These are phyloP conservation scores for Euplagia quadripunctaria DNA, from an alignment of 2,888 invertebrate species.

Conservation along the genomic window DNA sequence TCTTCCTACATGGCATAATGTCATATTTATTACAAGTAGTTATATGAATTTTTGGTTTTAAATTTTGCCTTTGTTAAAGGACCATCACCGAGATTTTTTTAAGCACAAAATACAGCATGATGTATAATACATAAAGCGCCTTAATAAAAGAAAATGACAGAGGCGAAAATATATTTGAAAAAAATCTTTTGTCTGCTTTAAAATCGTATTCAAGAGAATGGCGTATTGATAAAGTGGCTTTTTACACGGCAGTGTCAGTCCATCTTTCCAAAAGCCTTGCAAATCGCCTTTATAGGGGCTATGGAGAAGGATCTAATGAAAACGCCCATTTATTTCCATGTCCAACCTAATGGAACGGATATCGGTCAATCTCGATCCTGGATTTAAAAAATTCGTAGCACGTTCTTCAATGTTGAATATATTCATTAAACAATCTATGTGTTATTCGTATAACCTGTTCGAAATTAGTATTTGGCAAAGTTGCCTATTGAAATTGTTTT, in stretches of 20 bases:
- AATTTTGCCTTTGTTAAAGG: no score
- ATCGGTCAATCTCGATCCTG: slow-evolving; percentile 48
- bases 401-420: slow-evolving; percentile 25
- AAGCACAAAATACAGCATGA: no score
- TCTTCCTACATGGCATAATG: no score
- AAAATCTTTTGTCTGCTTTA: slow-evolving; percentile 7
- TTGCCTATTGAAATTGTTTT: not conserved
- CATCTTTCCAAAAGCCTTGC: slow-evolving; percentile 32
- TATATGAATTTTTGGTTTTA: no score
- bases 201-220: slow-evolving; percentile 11
- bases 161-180: slow-evolving; percentile 5
- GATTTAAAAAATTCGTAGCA: slow-evolving; percentile 45
- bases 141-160: slow-evolving; percentile 8
- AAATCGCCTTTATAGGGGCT: slow-evolving; percentile 38
- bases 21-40: no score
- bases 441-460: slow-evolving; percentile 1
- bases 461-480: not conserved
- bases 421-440: not conserved
- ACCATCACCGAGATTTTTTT: no score
- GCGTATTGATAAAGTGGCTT: slow-evolving; percentile 26
- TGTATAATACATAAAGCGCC: not conserved
- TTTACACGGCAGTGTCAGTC: slow-evolving; percentile 23
- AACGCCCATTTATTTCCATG: slow-evolving; percentile 56
- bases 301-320: slow-evolving; percentile 52
- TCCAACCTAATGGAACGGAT: slow-evolving; percentile 58